Conservation (phyloP, 2,797 vertebrate species). For the Acipenser transmontanus region DNA sequence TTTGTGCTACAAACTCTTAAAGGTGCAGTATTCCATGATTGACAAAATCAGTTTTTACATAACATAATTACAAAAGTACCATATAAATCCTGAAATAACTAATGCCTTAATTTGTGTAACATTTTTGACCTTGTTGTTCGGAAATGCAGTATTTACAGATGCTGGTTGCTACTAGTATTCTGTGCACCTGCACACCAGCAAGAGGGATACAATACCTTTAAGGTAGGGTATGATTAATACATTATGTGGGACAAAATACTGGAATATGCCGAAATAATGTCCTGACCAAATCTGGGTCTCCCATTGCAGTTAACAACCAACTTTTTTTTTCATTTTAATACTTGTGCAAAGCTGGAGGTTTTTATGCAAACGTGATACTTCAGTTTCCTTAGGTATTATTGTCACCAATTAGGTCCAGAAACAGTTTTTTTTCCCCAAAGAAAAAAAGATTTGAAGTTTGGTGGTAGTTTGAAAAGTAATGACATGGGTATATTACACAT, state of each 20-base stretch:
- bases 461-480: constrained; percentile 50
- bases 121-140: constrained; percentile 22
- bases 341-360: background rate
- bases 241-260: constrained; percentile 17
- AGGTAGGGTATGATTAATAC: constrained; percentile 28
- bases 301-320: constrained; percentile 30
- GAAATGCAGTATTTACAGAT: no score
- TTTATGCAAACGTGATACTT: no score
- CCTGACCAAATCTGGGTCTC: constrained; percentile 28
- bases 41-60: no score
- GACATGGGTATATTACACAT: constrained; percentile 84
- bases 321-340: constrained; percentile 15
- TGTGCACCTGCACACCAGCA: constrained; percentile 25
- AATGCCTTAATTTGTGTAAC: background rate
- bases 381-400: no score
- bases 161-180: constrained; percentile 38
- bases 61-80: no score
- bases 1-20: no score
- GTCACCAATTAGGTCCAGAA: no score
- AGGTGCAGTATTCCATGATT: no score
- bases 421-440: no score
- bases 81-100: no score
- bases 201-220: constrained; percentile 25
- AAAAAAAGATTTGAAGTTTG: constrained; percentile 46
- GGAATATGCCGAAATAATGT: constrained; percentile 21